Conservation (phyloP, 2,888 invertebrate genomes). For the Cistogaster globosa region DNA sequence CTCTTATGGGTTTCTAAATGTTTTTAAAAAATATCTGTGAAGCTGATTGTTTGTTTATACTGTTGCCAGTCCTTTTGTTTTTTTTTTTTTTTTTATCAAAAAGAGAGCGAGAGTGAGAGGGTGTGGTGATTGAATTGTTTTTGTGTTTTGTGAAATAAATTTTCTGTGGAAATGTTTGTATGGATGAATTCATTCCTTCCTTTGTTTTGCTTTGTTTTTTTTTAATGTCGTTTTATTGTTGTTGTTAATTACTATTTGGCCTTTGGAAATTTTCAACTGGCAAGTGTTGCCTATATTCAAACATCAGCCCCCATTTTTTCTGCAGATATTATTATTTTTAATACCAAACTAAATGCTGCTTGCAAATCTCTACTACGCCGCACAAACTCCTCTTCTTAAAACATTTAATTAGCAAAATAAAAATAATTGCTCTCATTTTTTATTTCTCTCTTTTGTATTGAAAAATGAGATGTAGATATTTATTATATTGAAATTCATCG, state of each 20-base stretch:
- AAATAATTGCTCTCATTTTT: conserved; percentile 22
- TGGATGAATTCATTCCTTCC: neutral
- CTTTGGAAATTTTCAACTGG: neutral
- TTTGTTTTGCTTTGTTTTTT: neutral
- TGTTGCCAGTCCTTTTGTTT: neutral
- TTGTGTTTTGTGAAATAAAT: neutral
- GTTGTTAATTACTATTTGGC: conserved; percentile 11
- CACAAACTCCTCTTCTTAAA: conserved; percentile 30
- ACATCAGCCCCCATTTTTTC: conserved; percentile 20
- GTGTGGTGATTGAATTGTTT: conserved; percentile 43
- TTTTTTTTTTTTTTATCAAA: neutral
- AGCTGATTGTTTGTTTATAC: conserved; percentile 17
- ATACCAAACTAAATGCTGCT: conserved; percentile 3
- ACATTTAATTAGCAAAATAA: neutral
- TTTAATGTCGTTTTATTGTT: conserved; percentile 1
- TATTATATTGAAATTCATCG: conserved; percentile 66
- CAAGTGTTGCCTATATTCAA: neutral
- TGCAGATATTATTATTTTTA: conserved; percentile 9
- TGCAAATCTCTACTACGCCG: neutral
- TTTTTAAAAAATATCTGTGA: neutral
- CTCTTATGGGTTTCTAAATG: neutral
- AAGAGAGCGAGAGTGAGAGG: conserved; percentile 33
- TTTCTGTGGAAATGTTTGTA: neutral
- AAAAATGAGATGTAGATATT: conserved; percentile 48
- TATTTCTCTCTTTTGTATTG: conserved; percentile 36